Percentiles rank a stretch among this genome's conserved stretches.
These are phyloP conservation scores for Asobara japonica DNA, from an alignment of 1,140 invertebrate species.

Conservation along the genomic window DNA sequence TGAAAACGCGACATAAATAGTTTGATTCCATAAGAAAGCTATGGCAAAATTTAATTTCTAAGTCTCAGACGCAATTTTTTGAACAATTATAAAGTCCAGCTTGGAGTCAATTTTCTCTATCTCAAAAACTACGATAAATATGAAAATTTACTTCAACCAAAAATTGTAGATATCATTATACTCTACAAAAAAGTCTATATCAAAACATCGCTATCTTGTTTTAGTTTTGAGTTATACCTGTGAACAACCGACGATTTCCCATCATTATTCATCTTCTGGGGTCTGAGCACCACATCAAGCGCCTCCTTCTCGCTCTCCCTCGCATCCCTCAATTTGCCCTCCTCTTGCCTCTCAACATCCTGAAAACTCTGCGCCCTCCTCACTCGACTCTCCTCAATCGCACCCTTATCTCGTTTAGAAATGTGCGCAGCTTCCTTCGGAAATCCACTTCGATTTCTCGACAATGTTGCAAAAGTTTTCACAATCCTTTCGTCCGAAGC, in stretches of 20 bases:
- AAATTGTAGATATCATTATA: no score
- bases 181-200: no score
- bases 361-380: conserved; percentile 35
- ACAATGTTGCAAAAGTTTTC: conserved; percentile 42
- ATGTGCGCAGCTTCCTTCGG: neutral
- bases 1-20: no score
- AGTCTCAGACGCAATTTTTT: no score
- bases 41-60: no score
- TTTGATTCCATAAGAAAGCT: no score
- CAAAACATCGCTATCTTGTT: no score
- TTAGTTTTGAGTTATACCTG: no score
- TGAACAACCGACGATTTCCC: conserved; percentile 45
- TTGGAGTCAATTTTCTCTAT: no score
- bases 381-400: neutral
- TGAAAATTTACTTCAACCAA: no score
- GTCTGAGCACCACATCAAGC: neutral
- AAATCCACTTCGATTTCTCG: conserved; percentile 5
- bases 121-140: no score
- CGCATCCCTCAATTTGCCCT: conserved; percentile 13
- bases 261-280: conserved; percentile 28
- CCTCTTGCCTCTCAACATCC: conserved; percentile 11
- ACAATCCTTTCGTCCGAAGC: conserved; percentile 33
- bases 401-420: neutral
- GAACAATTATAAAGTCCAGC: no score
- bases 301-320: neutral